phyloP scores from a whole-genome alignment of 2,113 vertebrate species.

The Vidua macroura region DNA sequence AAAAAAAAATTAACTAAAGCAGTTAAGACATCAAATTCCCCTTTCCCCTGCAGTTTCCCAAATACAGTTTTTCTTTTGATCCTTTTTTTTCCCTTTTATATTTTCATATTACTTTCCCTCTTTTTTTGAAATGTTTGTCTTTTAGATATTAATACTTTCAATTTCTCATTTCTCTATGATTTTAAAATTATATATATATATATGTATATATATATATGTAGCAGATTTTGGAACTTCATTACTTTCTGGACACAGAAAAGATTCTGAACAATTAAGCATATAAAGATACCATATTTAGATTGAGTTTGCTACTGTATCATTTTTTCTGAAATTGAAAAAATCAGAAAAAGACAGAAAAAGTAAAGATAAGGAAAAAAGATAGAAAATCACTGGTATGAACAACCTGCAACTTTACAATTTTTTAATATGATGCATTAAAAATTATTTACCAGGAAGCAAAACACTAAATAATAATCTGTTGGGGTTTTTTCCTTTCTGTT shows the following conservation, averaged over 20 bases:
- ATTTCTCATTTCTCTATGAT: neutral
- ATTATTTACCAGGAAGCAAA: fast-evolving
- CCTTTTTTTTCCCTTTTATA: neutral
- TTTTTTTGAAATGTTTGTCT: neutral
- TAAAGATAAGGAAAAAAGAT: neutral
- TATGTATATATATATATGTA: too few species aligned
- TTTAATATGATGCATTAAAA: neutral
- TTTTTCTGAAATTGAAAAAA: neutral
- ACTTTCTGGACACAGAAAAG: neutral
- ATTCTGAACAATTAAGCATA: neutral
- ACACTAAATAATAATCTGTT: neutral
- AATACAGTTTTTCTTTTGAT: fast-evolving
- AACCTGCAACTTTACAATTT: neutral
- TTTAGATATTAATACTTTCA: neutral
- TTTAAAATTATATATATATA: neutral
- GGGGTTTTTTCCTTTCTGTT: fast-evolving
- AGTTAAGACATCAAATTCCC: neutral
- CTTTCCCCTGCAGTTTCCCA: fast-evolving
- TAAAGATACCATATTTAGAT: neutral
- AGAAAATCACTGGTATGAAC: neutral
- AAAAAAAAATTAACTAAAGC: neutral
- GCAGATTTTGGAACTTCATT: neutral
- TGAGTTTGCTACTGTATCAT: fast-evolving
- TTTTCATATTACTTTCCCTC: fast-evolving
- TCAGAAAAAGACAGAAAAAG: fast-evolving